A percentile compares a stretch with the other conserved stretches of the same genome.
Evolutionary conservation across 2,113 vertebrate species (phyloP).

Genomic region (Colaptes auratus): DNA sequence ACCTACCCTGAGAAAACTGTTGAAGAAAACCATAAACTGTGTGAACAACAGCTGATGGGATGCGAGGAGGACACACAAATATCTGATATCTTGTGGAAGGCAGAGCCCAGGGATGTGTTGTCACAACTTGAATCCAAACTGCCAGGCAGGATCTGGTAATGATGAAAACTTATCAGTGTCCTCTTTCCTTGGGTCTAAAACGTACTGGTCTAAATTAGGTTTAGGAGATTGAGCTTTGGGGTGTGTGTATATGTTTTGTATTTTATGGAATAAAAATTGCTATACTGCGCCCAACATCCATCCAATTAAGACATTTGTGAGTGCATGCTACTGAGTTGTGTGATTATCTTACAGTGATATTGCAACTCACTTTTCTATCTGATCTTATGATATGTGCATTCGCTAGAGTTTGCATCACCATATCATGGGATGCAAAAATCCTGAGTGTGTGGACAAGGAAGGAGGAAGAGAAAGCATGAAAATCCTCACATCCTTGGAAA

Average conservation of each 20-base stretch:
- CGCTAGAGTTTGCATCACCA: not conserved
- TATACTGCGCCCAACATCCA: not conserved
- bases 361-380: not conserved
- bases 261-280: not conserved
- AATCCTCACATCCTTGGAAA: not conserved
- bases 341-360: not conserved
- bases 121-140: not conserved
- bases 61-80: not conserved
- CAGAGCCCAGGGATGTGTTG: not conserved
- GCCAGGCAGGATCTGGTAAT: not conserved
- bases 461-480: not conserved
- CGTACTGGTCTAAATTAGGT: not conserved
- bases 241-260: not conserved
- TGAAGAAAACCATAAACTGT: not conserved
- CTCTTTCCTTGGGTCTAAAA: not conserved
- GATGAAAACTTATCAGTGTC: not conserved
- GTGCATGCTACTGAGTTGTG: not conserved
- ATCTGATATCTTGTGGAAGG: accelerated
- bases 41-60: accelerated
- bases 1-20: not conserved
- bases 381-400: not conserved
- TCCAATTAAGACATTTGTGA: not conserved
- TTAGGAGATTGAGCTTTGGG: not conserved
- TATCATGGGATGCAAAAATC: not conserved
- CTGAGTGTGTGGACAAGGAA: not conserved